Conservation (phyloP, 2,797 vertebrate genomes). For the Dermochelys coriacea region DNA sequence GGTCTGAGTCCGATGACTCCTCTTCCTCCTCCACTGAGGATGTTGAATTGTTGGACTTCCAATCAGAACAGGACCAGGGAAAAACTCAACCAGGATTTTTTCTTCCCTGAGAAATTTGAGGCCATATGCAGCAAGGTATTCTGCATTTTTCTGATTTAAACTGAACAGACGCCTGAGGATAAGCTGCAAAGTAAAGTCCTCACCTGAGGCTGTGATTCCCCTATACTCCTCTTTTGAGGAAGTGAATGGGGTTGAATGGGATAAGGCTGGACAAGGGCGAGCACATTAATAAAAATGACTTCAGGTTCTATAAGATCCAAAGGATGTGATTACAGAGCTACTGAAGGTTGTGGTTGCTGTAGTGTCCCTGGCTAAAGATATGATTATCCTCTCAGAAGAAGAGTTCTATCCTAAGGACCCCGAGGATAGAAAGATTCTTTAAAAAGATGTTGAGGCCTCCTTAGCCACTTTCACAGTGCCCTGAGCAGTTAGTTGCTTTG, state of each 20-base stretch:
- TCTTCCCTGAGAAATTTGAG: background rate
- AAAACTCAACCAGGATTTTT: background rate
- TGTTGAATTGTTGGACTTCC: background rate
- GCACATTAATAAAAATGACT: background rate
- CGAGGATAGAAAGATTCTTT: background rate
- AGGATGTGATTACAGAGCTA: background rate
- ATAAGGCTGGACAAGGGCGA: background rate
- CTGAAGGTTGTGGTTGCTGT: background rate
- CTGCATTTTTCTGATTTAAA: background rate
- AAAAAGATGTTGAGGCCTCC: background rate
- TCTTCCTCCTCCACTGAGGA: background rate
- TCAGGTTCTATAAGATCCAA: background rate
- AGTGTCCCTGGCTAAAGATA: background rate
- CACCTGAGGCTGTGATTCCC: background rate
- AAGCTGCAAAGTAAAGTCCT: background rate
- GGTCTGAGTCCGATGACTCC: background rate
- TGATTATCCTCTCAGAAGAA: background rate
- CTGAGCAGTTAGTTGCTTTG: background rate
- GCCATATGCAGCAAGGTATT: background rate
- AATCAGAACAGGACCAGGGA: background rate
- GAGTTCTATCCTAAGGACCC: background rate
- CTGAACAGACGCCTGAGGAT: background rate
- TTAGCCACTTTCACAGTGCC: background rate
- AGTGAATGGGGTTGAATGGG: background rate
- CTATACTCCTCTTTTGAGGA: background rate